These are phyloP conservation scores for Corydoras maculifer DNA, from an alignment of 2,113 vertebrate genomes.

Conservation along the genomic window DNA sequence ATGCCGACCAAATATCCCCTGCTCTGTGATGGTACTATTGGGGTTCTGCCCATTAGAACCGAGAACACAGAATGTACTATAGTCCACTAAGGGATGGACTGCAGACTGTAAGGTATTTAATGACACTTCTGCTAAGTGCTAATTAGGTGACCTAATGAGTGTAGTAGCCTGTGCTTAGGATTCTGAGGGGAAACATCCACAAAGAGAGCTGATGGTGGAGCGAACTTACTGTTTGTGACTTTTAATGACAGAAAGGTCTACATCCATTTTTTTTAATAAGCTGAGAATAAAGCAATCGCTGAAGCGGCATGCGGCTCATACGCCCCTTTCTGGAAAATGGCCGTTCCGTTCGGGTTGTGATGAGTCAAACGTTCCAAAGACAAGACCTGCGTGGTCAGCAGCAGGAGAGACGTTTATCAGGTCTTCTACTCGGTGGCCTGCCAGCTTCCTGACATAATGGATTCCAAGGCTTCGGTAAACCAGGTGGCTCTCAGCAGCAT, in stretches of 20 bases:
- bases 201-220: not conserved
- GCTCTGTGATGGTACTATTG: too few relatives aligned
- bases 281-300: constrained; percentile 5
- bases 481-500: not conserved
- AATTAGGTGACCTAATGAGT: too few relatives aligned
- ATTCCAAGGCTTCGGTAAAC: constrained; percentile 14
- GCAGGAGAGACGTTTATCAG: constrained; percentile 17
- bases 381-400: constrained; percentile 2
- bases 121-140: too few relatives aligned
- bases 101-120: too few relatives aligned
- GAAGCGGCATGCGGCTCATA: not conserved
- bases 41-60: too few relatives aligned
- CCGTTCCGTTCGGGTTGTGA: not conserved
- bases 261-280: not conserved
- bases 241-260: constrained; percentile 1
- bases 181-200: not conserved
- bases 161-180: not conserved
- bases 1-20: too few relatives aligned
- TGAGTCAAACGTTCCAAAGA: constrained; percentile 10
- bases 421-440: not conserved
- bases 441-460: constrained; percentile 13
- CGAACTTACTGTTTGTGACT: not conserved
- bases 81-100: too few relatives aligned
- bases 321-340: not conserved
- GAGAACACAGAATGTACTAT: too few relatives aligned